Percentiles rank a stretch among this genome's conserved stretches.
These are phyloP conservation scores for Dynastes grantii DNA, from an alignment of 2,888 invertebrate species.

Conservation along the genomic window DNA sequence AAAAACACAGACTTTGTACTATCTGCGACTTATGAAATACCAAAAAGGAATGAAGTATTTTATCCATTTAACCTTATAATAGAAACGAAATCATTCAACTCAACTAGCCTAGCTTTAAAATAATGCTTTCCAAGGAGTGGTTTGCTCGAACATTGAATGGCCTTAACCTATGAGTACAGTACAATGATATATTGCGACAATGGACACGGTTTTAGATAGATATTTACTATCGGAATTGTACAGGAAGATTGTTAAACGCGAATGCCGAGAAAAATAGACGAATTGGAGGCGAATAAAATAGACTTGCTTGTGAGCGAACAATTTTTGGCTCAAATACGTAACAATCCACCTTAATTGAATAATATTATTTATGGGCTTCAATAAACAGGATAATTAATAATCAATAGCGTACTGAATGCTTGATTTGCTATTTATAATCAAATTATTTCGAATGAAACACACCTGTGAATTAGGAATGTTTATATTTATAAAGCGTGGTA, in stretches of 20 bases:
- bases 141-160: neutral
- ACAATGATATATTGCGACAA: constrained; percentile 12
- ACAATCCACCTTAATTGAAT: too few species aligned
- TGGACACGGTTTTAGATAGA: neutral
- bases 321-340: too few species aligned
- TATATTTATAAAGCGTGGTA: too few species aligned
- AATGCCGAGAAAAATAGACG: too few species aligned
- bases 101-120: neutral
- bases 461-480: too few species aligned
- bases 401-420: too few species aligned
- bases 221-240: neutral
- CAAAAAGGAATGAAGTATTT: constrained; percentile 3
- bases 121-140: constrained; percentile 11
- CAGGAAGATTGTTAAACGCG: neutral
- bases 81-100: neutral
- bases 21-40: constrained; percentile 17
- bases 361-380: too few species aligned
- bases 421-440: too few species aligned
- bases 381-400: too few species aligned
- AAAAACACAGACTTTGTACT: neutral
- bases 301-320: too few species aligned
- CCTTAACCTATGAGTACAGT: constrained; percentile 1
- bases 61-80: constrained; percentile 20
- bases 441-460: too few species aligned
- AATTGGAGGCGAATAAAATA: too few species aligned